Base-by-base conservation (phyloP, 2,797 vertebrate species). In the Hapalemur alaotrensis region DNA sequence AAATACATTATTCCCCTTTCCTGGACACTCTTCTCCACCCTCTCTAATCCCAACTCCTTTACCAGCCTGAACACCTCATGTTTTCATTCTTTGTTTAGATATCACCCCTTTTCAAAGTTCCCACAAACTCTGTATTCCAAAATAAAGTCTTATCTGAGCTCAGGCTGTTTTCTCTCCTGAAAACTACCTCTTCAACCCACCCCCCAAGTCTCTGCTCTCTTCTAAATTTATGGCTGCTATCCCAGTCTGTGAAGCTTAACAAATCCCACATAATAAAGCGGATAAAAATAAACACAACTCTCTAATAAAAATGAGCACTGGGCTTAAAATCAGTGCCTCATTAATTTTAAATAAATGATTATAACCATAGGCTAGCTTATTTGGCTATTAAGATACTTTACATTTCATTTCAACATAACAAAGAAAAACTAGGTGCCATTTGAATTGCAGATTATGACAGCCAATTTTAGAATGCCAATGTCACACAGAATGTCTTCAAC, bases 391-490 rank as follows among this genome's bases (percentile, higher is more conserved):
- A 89, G n/a, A 95, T 54, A 85, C 12, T 94, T 81, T 75, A 59
- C 4, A 79, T 82, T 93, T 93, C 67, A 65, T 86, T 95, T 95
- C 59, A 46, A 92, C 32, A 93, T 65, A 89, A 94, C 76, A 79
- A 90, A 83, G 72, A n/a, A 93, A 95, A 89, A 38, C 17, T 57
- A 89, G 41, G 22, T 63, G 30, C 20, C 79, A 96, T 90, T 59
- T 89, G 48, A 73, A 95, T 5, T 95, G 28, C 67, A 96, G 67
- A 78, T 79, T 79, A 41, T 61, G 22, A 84, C n/a, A 72, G 35
- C 11, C 67, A 79, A 80, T 90, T 89, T 95, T 84, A 81, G 70
- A 95, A 88, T 18, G 32, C 48, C 76, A 83, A 0, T 35, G 54
- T 54, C 52, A 93, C 35, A 75, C 41, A 84, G 76, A 89, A 85